Conservation (phyloP, 2,113 vertebrate genomes). For the Chaetorhynchus papuensis region DNA sequence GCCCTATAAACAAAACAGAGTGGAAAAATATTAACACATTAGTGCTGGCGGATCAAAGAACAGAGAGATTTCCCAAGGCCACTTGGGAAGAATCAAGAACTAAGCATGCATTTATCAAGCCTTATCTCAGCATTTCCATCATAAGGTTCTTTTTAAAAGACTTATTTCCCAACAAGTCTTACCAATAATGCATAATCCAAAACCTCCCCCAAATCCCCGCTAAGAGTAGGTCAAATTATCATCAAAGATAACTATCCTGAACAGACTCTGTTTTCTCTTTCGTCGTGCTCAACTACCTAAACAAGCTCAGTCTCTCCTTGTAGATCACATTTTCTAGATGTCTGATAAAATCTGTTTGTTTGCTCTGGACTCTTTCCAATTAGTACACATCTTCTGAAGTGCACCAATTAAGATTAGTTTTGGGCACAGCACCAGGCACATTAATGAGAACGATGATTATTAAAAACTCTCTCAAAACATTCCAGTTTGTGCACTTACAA, state of each 20-base stretch:
- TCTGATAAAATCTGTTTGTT: slow-evolving; percentile 28
- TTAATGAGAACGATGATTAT: slow-evolving; percentile 24
- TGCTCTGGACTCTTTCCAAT: slow-evolving; percentile 14
- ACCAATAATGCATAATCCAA: background rate
- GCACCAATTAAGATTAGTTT: slow-evolving; percentile 46
- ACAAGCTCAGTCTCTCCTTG: background rate
- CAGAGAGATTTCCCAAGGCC: background rate
- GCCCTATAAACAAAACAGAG: slow-evolving; percentile 8
- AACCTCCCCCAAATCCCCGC: too few relatives aligned
- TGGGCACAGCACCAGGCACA: slow-evolving; percentile 24
- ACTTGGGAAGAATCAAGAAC: background rate
- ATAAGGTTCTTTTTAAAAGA: background rate
- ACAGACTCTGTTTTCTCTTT: background rate
- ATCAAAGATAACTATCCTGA: background rate
- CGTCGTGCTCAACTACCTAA: background rate
- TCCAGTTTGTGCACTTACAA: background rate
- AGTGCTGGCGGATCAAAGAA: background rate
- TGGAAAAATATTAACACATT: slow-evolving; percentile 49
- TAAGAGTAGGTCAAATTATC: background rate
- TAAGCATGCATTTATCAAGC: background rate
- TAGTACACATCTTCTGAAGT: slow-evolving; percentile 33
- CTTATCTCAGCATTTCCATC: background rate
- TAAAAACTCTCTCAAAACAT: slow-evolving; percentile 6
- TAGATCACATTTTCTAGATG: slow-evolving; percentile 11
- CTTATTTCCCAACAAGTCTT: background rate